Evolutionary conservation across 2,888 invertebrate species (phyloP), one percentile per base, ranked within the genome.

Genomic region (Allolobophora icterica): DNA sequence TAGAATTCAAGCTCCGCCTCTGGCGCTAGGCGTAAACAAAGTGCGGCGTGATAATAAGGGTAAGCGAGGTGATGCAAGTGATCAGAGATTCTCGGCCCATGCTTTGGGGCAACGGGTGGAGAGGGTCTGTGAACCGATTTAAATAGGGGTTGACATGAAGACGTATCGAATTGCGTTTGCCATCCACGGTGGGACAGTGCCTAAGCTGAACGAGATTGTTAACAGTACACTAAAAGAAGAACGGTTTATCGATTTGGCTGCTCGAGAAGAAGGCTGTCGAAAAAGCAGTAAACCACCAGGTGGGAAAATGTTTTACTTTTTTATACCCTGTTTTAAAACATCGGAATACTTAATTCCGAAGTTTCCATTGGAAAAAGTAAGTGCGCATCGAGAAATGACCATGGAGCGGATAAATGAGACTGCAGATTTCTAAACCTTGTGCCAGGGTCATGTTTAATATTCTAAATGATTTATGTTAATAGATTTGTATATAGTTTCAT

Each of bases 101-200:
- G 71, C 17, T 71, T n/a, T 71, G 71, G 71, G 71, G 71, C 30
- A 30, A n/a, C 21, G 52, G 21, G 52, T 4, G 52, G 71, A n/a
- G 71, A n/a, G 71, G 71, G 71, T 30, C 71, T n/a, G n/a, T n/a
- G n/a, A 71, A 71, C 4, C n/a, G 11, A 71, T n/a, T 71, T 71
- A 71, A 71, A 71, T 71, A 71, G n/a, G n/a, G 71, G 71, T 52
- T 71, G 71, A 71, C 71, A n/a, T 71, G n/a, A 30, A n/a, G 71
- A n/a, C n/a, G 71, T 30, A 71, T 71, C 71, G 71, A 71, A 71
- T 71, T 71, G 71, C 71, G 71, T 71, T n/a, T 71, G 71, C 30
- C 30, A 71, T 71, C 30, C 11, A 13, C 1, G 45, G 1, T 5
- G 45, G 45, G 13, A 19, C 45, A 13, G 30, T n/a, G 71, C n/a